Evolutionary conservation across 2,888 invertebrate species (phyloP).

Genomic region (Deilephila elpenor): DNA sequence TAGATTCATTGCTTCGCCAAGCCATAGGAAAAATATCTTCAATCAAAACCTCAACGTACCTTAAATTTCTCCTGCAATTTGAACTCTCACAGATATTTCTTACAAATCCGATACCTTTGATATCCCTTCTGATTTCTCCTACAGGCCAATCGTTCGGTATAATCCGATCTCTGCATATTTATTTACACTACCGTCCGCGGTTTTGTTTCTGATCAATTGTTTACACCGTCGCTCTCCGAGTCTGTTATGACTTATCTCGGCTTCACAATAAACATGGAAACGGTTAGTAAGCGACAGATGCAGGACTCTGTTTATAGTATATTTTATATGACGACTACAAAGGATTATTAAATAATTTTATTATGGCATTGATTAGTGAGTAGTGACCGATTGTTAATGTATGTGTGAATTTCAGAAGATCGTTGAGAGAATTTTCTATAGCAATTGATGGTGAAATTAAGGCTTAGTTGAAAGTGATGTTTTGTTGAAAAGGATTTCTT

Average conservation of each 20-base stretch:
- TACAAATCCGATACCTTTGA: not conserved
- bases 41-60: too few species aligned
- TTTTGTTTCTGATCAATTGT: slow-evolving; percentile 12
- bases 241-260: slow-evolving; percentile 20
- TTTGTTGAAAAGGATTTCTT: too few species aligned
- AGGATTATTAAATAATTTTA: not conserved
- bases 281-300: slow-evolving; percentile 21
- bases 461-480: too few species aligned
- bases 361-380: not conserved
- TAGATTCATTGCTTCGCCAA: too few species aligned
- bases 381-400: not conserved
- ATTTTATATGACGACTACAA: slow-evolving; percentile 19
- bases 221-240: not conserved
- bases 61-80: too few species aligned
- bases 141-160: not conserved
- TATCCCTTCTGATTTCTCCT: not conserved
- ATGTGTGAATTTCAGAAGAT: not conserved
- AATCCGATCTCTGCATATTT: slow-evolving; percentile 1
- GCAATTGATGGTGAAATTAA: too few species aligned
- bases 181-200: slow-evolving; percentile 1
- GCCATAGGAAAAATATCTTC: too few species aligned
- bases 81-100: too few species aligned
- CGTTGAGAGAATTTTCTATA: not conserved
- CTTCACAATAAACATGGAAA: slow-evolving; percentile 14
- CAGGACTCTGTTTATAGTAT: not conserved